phyloP scores from a whole-genome alignment of 2,113 vertebrate genomes.

The Rhagologus leucostigma region DNA sequence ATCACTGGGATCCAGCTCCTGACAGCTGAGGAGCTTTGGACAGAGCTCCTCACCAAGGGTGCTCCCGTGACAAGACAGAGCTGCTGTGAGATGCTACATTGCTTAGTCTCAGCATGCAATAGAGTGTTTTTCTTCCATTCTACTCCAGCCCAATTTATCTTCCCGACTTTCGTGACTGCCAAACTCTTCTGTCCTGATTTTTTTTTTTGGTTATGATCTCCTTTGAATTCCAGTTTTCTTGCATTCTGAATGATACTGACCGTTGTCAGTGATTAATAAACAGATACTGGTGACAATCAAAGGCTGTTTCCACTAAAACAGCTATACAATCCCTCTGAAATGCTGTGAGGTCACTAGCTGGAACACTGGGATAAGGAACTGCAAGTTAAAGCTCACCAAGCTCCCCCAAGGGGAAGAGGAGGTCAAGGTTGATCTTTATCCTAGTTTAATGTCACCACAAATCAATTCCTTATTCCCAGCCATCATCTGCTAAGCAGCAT shows the following conservation, averaged over 20 bases:
- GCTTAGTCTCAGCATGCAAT: background rate
- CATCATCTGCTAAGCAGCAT: background rate
- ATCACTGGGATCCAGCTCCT: background rate
- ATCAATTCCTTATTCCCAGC: background rate
- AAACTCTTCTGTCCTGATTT: background rate
- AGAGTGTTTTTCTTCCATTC: background rate
- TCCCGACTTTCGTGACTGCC: accelerated
- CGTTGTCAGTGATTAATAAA: background rate
- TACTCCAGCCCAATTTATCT: background rate
- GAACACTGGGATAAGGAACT: background rate
- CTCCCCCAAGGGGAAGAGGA: background rate
- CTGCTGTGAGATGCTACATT: background rate
- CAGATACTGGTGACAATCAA: background rate
- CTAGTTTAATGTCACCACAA: background rate
- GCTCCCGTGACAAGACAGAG: background rate
- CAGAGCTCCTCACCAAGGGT: background rate
- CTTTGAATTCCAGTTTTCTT: background rate
- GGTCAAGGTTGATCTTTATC: background rate
- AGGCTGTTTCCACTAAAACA: background rate
- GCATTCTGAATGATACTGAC: background rate
- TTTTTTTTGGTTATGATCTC: background rate
- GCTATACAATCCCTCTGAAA: background rate
- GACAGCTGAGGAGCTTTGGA: background rate
- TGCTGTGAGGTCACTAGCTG: background rate
- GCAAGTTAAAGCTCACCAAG: background rate